Base-by-base conservation (phyloP, 2,797 vertebrate genomes). In the Astyanax mexicanus region DNA sequence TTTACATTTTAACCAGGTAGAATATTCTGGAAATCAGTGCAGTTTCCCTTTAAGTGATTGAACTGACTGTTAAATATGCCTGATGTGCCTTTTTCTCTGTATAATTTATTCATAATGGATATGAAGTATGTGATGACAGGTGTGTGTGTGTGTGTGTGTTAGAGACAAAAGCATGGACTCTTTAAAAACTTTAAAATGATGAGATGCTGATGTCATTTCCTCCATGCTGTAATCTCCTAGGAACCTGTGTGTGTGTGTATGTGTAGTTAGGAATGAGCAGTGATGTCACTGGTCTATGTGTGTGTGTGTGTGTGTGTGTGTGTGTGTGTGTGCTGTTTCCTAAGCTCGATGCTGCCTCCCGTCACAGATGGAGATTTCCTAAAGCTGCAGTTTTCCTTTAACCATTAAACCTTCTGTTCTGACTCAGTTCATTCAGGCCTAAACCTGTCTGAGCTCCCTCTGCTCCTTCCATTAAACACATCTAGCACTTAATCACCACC, bases 171-270 rank as follows among this genome's bases (percentile, higher is more conserved):
- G 57, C 7, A 57, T 29, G 5, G 5, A 37, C 32, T 37, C 47
- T 9, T n/a, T n/a, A n/a, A n/a, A 17, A 9, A 51, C 47, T 19
- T n/a, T 21, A 54, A 44, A 13, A 32, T 38, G 35, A 38, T 55
- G 40, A 65, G 19, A 29, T 62, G 12, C 60, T 74, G 69, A 68
- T 61, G 49, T 70, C 45, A 77, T 68, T 74, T 78, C 68, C 62
- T 77, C 58, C 44, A 51, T 47, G n/a, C 57, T 32, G 61, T 54
- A 66, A 74, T 75, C 73, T 68, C 3, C 17, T 7, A 42, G 69
- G 21, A 52, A 40, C 54, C 67, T 23, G 7, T 17, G 15, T 66
- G n/a, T 52, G 47, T 11, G n/a, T 0, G 1, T 19, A n/a, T n/a
- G n/a, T n/a, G n/a, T n/a, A n/a, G 15, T 40, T 54, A 35, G 40